Conservation (phyloP, 2,888 invertebrate genomes). For the Syritta pipiens region DNA sequence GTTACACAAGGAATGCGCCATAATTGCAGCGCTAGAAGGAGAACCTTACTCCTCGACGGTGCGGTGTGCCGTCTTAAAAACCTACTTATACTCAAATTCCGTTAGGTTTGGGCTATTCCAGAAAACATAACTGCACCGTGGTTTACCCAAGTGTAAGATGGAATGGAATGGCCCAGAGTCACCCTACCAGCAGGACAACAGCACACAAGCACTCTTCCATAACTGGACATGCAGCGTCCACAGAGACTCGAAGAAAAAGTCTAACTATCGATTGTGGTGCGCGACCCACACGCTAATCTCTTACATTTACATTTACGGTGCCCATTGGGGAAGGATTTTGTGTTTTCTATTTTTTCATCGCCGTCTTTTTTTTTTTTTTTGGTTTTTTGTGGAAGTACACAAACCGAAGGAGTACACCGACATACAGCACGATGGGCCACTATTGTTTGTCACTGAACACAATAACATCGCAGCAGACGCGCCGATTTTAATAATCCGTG, state of each 20-base stretch:
- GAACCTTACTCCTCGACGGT: conserved; percentile 23
- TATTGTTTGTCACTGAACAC: conserved; percentile 67
- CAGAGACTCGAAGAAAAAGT: conserved; percentile 26
- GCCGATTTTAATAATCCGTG: conserved; percentile 68
- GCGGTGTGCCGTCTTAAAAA: conserved; percentile 23
- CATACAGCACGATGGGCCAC: conserved; percentile 48
- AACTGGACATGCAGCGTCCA: conserved; percentile 48
- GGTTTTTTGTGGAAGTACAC: conserved; percentile 29
- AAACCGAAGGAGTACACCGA: conserved; percentile 37
- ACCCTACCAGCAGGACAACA: conserved; percentile 41
- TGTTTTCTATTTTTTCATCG: too few species aligned
- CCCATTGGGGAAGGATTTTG: conserved; percentile 48
- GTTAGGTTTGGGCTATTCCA: conserved; percentile 47
- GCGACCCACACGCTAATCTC: conserved; percentile 68
- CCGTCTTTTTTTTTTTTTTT: too few species aligned
- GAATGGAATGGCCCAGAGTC: conserved; percentile 46
- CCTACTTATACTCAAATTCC: conserved; percentile 47
- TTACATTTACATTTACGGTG: conserved; percentile 56
- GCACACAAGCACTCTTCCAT: conserved; percentile 43
- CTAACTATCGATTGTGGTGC: conserved; percentile 57
- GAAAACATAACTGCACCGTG: conserved; percentile 40
- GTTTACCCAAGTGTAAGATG: conserved; percentile 39
- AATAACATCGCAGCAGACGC: conserved; percentile 61
- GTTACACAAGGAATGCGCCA: conserved; percentile 15
- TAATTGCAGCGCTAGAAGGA: conserved; percentile 25